Conservation (phyloP, 2,113 vertebrate species). For the Asarcornis scutulata region DNA sequence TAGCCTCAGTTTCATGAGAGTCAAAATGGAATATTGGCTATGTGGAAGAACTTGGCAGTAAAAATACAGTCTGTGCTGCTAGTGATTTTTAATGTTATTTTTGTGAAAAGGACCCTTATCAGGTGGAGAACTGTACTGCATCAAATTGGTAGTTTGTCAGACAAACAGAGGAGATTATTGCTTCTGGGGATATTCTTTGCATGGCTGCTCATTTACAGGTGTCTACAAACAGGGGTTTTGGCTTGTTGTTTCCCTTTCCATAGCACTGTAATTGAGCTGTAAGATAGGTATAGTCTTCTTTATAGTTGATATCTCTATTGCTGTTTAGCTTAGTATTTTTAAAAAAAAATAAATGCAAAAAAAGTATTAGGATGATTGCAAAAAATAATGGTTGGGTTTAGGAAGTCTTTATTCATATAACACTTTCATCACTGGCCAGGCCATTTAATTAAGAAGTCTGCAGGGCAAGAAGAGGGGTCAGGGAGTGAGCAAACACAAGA, state of each 20-base stretch:
- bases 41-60: not conserved
- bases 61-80: not conserved
- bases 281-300: not conserved
- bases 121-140: not conserved
- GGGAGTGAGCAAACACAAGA: not conserved
- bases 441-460: not conserved
- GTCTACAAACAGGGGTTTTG: not conserved
- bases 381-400: not conserved
- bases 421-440: not conserved
- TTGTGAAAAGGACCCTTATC: not conserved
- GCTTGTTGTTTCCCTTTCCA: not conserved
- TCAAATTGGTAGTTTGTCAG: not conserved
- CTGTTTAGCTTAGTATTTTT: not conserved
- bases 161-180: not conserved
- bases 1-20: not conserved
- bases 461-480: not conserved
- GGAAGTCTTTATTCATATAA: not conserved
- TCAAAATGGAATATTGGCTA: slow-evolving; percentile 11
- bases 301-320: not conserved
- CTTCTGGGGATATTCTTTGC: not conserved
- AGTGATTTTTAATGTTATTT: slow-evolving; percentile 4
- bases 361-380: not conserved
- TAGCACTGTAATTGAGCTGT: not conserved
- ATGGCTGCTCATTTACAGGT: not conserved
- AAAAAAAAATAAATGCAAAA: not conserved